These are phyloP conservation scores for Pangasius larnaudii DNA, from an alignment of 2,797 vertebrate species.

Conservation along the genomic window DNA sequence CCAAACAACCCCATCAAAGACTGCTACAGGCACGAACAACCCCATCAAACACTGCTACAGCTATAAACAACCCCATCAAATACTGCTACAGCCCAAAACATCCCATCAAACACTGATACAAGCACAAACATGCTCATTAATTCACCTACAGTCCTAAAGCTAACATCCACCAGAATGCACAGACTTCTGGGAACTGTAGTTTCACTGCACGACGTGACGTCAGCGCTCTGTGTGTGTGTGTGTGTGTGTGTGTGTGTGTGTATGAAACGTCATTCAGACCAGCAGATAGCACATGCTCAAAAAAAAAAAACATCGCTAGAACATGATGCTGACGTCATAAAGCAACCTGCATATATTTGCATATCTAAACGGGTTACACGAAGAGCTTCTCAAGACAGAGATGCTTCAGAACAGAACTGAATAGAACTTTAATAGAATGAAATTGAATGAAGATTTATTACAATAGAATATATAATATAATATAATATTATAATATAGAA, in stretches of 20 bases:
- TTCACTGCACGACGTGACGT: slow-evolving; percentile 24
- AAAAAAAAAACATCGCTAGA: too few relatives aligned
- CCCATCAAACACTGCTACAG: neutral
- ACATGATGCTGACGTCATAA: neutral
- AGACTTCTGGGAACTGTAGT: slow-evolving; percentile 37
- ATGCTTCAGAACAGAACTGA: neutral
- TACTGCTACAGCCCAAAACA: neutral
- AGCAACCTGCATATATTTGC: neutral
- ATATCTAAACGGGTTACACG: neutral
- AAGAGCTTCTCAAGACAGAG: neutral
- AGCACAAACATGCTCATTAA: neutral
- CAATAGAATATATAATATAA: too few relatives aligned
- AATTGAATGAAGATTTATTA: neutral
- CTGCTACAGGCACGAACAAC: neutral
- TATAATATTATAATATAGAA: neutral
- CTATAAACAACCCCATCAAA: slow-evolving; percentile 1
- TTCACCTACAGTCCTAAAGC: neutral
- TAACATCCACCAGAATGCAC: neutral
- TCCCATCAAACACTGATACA: neutral
- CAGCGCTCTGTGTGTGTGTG: neutral
- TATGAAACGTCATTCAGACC: too few relatives aligned
- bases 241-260: neutral
- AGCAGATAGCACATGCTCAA: neutral
- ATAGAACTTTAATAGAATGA: neutral
- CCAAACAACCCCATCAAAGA: slow-evolving; percentile 8